phyloP scores from a whole-genome alignment of 2,113 vertebrate species.

The Cygnus atratus region DNA sequence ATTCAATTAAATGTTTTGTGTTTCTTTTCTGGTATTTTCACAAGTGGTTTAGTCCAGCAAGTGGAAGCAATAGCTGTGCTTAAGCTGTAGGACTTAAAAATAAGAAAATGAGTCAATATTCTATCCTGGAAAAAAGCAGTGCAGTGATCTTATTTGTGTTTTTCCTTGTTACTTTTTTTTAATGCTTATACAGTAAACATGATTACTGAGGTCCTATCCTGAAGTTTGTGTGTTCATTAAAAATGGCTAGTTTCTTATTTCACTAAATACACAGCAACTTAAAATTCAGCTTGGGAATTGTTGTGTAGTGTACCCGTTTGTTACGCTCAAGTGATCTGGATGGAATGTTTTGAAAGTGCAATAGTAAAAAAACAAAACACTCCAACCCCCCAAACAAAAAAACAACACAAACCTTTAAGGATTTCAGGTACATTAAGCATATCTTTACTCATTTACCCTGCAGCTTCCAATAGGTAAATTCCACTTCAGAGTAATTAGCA shows the following conservation, averaged over 20 bases:
- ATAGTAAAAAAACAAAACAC: not conserved
- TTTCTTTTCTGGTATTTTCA: not conserved
- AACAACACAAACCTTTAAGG: not conserved
- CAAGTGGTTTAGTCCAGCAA: not conserved
- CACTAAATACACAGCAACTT: not conserved
- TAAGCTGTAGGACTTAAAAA: not conserved
- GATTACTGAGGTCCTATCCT: not conserved
- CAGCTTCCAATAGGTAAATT: not conserved
- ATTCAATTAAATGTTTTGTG: not conserved
- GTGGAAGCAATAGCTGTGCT: not conserved
- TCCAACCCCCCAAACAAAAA: not conserved
- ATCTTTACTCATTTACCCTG: not conserved
- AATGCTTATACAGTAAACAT: not conserved
- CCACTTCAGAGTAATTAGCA: not conserved
- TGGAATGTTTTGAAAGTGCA: not conserved
- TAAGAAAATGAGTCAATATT: not conserved
- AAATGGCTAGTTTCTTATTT: not conserved
- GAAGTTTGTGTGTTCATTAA: not conserved
- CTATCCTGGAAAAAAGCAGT: not conserved
- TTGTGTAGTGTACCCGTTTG: not conserved
- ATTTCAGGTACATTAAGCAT: not conserved
- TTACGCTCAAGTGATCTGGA: not conserved
- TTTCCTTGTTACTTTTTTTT: not conserved
- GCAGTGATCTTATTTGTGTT: not conserved
- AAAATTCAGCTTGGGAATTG: not conserved